Evolutionary conservation across 2,797 vertebrate species (phyloP).

Genomic region (Coendou prehensilis): DNA sequence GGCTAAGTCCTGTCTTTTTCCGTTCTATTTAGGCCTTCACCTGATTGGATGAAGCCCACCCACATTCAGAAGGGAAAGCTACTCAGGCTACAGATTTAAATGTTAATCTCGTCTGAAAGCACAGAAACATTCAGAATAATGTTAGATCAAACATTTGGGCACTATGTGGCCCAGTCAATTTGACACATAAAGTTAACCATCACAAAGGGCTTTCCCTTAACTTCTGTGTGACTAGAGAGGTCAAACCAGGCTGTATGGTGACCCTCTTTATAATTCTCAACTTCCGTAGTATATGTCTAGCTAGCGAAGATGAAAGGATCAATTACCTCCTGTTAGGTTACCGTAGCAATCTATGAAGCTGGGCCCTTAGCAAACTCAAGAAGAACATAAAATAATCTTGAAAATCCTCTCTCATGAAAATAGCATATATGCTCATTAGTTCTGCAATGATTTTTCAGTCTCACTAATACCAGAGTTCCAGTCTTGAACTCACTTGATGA

Average conservation of each 20-base stretch:
- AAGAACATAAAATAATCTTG: conserved; percentile 48
- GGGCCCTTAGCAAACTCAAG: background rate
- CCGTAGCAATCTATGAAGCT: background rate
- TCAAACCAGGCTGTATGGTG: background rate
- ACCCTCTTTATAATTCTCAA: background rate
- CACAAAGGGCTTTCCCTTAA: background rate
- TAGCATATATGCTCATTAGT: background rate
- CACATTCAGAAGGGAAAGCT: background rate
- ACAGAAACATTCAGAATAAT: background rate
- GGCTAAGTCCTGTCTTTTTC: background rate
- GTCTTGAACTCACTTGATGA: background rate
- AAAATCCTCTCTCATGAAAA: conserved; percentile 53
- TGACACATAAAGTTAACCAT: conserved; percentile 24
- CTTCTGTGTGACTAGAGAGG: background rate
- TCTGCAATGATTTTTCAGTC: background rate
- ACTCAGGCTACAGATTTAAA: background rate
- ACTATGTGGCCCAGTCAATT: background rate
- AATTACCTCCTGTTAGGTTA: background rate
- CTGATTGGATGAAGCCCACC: background rate
- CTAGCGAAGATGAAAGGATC: background rate
- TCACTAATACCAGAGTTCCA: background rate
- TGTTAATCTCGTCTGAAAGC: conserved; percentile 16
- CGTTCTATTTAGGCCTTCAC: background rate
- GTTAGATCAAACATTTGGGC: background rate
- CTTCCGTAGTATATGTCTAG: background rate